phyloP scores from a whole-genome alignment of 1,140 invertebrate species.

The Drosophila athabasca region DNA sequence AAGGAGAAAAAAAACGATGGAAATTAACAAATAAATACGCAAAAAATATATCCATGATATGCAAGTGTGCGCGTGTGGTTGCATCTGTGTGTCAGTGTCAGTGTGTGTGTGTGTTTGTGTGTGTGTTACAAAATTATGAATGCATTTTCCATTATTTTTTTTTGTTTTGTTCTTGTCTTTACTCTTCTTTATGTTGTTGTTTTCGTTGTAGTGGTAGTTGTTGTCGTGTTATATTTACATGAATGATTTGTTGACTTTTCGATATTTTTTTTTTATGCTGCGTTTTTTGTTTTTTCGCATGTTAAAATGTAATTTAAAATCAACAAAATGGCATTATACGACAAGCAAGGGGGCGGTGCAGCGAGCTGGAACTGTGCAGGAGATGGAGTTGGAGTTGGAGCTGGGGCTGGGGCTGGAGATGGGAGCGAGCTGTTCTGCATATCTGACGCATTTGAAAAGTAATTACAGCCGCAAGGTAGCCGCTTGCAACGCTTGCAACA shows the following conservation, averaged over 20 bases:
- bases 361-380: neutral
- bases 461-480: constrained; percentile 29
- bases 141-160: constrained; percentile 36
- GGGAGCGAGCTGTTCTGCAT: neutral
- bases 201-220: constrained; percentile 14
- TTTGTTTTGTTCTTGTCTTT: constrained; percentile 35
- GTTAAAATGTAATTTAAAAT: constrained; percentile 52
- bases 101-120: constrained; percentile 17
- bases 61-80: constrained; percentile 19
- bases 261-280: constrained; percentile 30
- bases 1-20: constrained; percentile 29
- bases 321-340: constrained; percentile 39
- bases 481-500: neutral
- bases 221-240: constrained; percentile 69
- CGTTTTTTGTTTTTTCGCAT: constrained; percentile 19
- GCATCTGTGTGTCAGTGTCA: constrained; percentile 10
- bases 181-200: constrained; percentile 26
- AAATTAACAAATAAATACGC: constrained; percentile 42
- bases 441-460: constrained; percentile 25
- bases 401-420: neutral
- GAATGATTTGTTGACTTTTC: constrained; percentile 64
- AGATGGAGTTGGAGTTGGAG: neutral
- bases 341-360: constrained; percentile 14
- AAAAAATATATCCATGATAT: constrained; percentile 46
- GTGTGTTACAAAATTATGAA: constrained; percentile 45